Base-by-base conservation (phyloP, 2,888 invertebrate species). In the Amiota minor region DNA sequence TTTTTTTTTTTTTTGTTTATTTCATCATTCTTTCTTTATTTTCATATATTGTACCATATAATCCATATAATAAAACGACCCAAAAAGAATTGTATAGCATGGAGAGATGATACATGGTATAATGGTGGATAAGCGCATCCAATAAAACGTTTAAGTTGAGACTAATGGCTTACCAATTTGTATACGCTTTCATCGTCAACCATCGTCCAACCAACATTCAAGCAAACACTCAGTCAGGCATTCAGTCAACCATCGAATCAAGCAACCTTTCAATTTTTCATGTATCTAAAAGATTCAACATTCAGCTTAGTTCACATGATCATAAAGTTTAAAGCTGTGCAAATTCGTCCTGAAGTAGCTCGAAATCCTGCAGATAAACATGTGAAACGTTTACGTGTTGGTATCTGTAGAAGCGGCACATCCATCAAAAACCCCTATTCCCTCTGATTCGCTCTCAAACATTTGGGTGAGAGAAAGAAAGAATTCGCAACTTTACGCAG, bases 81-180 rank as follows among this genome's bases (percentile, higher is more conserved):
- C 10, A 68, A 68, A 61, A 20, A 59, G 12, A 59, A 18, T 59
- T 20, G 59, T 59, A 20, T 59, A 20, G 53, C n/a, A n/a, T 59
- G 59, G 6, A 20, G 14, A 35, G 9, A 18, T 62, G 45, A 23
- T 11, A 11, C 59, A 16, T 62, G 18, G 20, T 18, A 50, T 68
- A 53, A 20, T 50, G 67, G 14, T 75, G 79, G 78, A 82, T 84
- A 84, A 85, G 78, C 80, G 84, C 77, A 83, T 83, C 83, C 86
- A 83, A 84, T 83, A 83, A 83, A 83, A 83, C 83, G 83, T 83
- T 83, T 83, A 83, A 84, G 77, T 79, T 76, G 81, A 80, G 83
- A 85, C 83, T 83, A 83, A 83, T 83, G 83, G 83, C 79, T 72
- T 75, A 77, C 82, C 83, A 84, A 83, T 83, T 83, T 83, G 83